Evolutionary conservation across 2,797 vertebrate genomes (phyloP), one percentile per base, ranked within the genome.

Genomic region (Sus cebifrons): DNA sequence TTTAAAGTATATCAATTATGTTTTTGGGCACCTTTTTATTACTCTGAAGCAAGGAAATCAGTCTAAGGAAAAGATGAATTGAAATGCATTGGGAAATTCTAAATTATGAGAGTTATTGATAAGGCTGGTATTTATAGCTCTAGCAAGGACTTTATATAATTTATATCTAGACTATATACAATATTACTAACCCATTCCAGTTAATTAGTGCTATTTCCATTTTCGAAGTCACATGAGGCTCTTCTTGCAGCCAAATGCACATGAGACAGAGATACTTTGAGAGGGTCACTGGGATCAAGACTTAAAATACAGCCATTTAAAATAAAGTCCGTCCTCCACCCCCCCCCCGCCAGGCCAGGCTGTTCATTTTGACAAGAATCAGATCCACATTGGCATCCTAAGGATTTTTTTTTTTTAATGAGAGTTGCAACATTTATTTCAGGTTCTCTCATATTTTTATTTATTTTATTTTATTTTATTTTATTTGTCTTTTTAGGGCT

Each of bases 91-190:
- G 40, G 88, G 58, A 77, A 87, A 81, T 81, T 79, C 58, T 88
- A 73, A 86, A 78, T 82, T 77, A 90, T 32, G 29, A 74, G 40
- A 67, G 17, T 60, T 94, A 85, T 75, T 86, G 44, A 93, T 73
- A 94, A 91, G 91, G 49, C 15, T 68, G 32, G n/a, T 84, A 92
- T 84, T 79, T 94, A 87, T 54, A 94, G 52, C 32, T 91, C 21
- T n/a, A 60, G 67, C 27, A 82, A 92, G n/a, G 54, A 82, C 82
- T 94, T 95, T 79, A 70, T 86, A 68, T 81, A 70, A 89, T 94
- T 95, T 94, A 65, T 29, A 73, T 84, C 25, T 82, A 54, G 16
- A 67, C 49, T 95, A 32, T n/a, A 32, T n/a, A 92, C 17, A 52
- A 32, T 67, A 18, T 73, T 23, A 74, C 16, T 21, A 91, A 83